Conservation (phyloP, 2,797 vertebrate species). For the Micropoecilia bifurca region DNA sequence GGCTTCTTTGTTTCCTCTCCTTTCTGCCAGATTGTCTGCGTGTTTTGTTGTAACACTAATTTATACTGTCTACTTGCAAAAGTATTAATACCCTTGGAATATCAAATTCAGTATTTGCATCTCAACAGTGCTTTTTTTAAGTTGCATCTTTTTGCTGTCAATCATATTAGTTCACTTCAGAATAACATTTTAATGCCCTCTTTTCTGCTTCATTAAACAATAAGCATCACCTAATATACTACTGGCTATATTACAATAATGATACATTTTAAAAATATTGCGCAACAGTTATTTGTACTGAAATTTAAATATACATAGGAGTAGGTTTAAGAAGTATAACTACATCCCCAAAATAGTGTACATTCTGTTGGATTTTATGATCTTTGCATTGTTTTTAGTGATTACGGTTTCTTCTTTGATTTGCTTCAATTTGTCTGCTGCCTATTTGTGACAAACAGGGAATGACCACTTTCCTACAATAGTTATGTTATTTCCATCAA, state of each 20-base stretch:
- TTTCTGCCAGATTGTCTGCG: slow-evolving; percentile 1
- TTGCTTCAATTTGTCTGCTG: neutral
- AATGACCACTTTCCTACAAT: neutral
- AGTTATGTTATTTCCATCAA: neutral
- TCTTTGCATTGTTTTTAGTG: neutral
- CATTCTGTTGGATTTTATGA: neutral
- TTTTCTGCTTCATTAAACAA: neutral
- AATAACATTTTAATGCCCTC: neutral
- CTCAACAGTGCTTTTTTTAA: neutral
- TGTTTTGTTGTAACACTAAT: neutral
- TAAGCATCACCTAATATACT: neutral
- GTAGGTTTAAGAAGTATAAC: neutral
- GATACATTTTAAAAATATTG: neutral
- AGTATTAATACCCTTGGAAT: neutral
- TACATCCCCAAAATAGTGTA: neutral
- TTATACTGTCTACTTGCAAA: neutral
- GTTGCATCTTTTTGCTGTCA: neutral
- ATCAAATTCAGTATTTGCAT: neutral
- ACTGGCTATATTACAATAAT: neutral
- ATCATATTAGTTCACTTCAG: neutral
- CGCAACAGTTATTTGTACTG: neutral
- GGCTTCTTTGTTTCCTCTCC: neutral
- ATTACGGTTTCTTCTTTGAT: neutral
- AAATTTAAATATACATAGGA: neutral
- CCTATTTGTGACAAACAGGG: too few relatives aligned